Evolutionary conservation across 2,113 vertebrate genomes (phyloP).

Genomic region (Antennarius striatus): DNA sequence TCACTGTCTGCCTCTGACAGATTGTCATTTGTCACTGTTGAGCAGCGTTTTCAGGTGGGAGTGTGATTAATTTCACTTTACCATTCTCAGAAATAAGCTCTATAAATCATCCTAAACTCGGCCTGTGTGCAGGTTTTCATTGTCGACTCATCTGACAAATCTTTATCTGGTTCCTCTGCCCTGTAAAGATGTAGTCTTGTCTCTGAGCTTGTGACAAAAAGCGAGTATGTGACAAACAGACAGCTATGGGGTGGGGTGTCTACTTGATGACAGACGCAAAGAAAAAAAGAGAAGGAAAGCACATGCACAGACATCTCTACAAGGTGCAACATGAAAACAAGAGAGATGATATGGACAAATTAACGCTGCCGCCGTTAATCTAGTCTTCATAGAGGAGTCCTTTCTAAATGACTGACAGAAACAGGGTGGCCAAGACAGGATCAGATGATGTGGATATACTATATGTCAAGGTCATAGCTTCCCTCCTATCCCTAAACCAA

Average conservation of each 20-base stretch:
- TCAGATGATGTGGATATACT: conserved; percentile 64
- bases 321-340: conserved; percentile 11
- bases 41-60: conserved; percentile 81
- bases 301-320: neutral
- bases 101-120: conserved; percentile 82
- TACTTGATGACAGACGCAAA: conserved; percentile 17
- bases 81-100: conserved; percentile 86
- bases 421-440: conserved; percentile 33
- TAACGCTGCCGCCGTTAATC: conserved; percentile 40
- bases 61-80: conserved; percentile 85
- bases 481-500: too few relatives aligned
- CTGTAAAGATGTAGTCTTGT: conserved; percentile 33
- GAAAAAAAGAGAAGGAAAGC: conserved; percentile 15
- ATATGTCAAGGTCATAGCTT: conserved; percentile 44
- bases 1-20: conserved; percentile 82
- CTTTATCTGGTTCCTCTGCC: conserved; percentile 70
- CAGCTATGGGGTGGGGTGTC: conserved; percentile 41
- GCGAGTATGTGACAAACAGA: conserved; percentile 37
- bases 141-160: conserved; percentile 77
- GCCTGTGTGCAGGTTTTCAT: conserved; percentile 64
- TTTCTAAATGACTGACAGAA: conserved; percentile 42
- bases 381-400: conserved; percentile 44
- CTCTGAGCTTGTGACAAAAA: conserved; percentile 44
- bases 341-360: conserved; percentile 35
- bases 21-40: conserved; percentile 84